A percentile compares a stretch with the other conserved stretches of the same genome.
These are phyloP conservation scores for Chamaea fasciata DNA, from an alignment of 2,113 vertebrate species.

Conservation along the genomic window DNA sequence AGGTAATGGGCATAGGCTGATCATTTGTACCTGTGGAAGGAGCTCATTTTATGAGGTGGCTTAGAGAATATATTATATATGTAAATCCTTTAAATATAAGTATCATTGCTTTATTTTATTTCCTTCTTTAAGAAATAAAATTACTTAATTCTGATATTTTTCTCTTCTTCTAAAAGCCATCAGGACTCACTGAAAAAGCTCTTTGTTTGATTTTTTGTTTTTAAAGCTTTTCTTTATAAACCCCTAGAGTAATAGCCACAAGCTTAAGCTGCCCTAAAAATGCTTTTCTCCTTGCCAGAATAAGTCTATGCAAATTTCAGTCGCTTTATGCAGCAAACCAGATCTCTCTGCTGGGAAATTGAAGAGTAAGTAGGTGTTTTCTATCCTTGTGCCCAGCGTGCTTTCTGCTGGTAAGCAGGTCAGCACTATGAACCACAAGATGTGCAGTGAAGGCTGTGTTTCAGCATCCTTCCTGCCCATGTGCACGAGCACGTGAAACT, in stretches of 20 bases:
- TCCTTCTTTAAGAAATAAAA: neutral
- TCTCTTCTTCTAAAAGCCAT: neutral
- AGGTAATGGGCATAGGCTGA: neutral
- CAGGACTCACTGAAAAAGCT: neutral
- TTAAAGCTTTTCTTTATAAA: neutral
- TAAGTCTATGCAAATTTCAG: neutral
- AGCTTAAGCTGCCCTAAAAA: neutral
- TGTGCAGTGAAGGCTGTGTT: neutral
- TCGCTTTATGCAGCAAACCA: neutral
- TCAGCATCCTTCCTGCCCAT: neutral
- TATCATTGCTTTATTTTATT: neutral
- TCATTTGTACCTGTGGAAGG: neutral
- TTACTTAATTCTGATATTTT: neutral
- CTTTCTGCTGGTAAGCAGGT: neutral
- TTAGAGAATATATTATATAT: neutral
- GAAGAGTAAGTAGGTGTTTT: neutral
- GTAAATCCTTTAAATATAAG: neutral
- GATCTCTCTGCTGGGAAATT: neutral
- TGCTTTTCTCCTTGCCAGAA: neutral
- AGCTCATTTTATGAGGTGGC: neutral
- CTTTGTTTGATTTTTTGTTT: neutral
- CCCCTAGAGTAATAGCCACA: neutral
- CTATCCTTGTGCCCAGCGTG: rapidly evolving
- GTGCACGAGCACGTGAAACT: rapidly evolving
- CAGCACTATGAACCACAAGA: neutral